Base-by-base conservation (phyloP, 2,888 invertebrate genomes). In the Sarcophaga caerulescens region DNA sequence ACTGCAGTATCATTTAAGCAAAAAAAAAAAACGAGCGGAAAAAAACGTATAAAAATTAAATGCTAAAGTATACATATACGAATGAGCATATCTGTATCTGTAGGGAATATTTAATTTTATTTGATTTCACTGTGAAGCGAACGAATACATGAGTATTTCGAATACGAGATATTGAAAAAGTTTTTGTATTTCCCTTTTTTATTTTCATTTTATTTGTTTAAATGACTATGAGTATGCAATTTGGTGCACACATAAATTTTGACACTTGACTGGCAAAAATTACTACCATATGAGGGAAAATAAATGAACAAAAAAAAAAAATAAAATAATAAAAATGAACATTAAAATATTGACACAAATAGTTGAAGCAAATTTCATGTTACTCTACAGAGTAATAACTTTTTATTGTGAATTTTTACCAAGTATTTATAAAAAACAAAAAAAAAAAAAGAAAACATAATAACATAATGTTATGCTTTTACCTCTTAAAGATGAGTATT, bases 171-270 rank as follows among this genome's bases (percentile, higher is more conserved):
- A 65, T 19, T 69, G 52, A 21, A n/a, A 12, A 60, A 47, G 60
- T 75, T 25, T 35, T 25, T 63, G 35, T 35, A 5, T 5, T 52
- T 14, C 2, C 1, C 0, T 17, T 17, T 52, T 52, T 52, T 52
- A 10, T 17, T 52, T 66, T 52, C 17, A 35, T 35, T 35, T 35
- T 35, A 35, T 35, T 35, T 52, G 52, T 52, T 17, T 12, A 52
- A 52, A 52, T 52, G 17, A 12, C 52, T 65, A 71, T 68, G 57
- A 82, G 70, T 57, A 59, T 76, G 60, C 77, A 69, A 86, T 84
- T 86, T 78, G 78, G 84, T 73, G 70, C 77, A 84, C 77, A 84
- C 86, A 83, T 81, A 81, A 81, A 84, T 83, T 86, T 84, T 86
- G 83, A 86, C 83, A 83, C 85, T 86, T 86, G 83, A 84, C 81